Evolutionary conservation across 2,113 vertebrate genomes (phyloP).

Genomic region (Brachypteracias leptosomus): DNA sequence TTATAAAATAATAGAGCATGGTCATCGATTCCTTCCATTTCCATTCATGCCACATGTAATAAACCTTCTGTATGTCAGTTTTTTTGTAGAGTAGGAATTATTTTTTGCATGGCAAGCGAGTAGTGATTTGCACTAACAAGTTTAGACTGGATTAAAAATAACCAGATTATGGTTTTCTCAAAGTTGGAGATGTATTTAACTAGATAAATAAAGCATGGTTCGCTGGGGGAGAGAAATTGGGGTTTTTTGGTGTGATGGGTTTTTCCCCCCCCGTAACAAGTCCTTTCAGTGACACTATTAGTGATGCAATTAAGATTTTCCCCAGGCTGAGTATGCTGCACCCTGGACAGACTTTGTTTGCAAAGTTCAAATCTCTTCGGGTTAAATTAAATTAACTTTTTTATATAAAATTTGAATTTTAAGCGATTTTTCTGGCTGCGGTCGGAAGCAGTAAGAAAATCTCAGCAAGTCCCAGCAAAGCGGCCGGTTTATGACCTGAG

Average conservation of each 20-base stretch:
- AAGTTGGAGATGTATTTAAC: constrained; percentile 2
- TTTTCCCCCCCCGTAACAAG: not conserved
- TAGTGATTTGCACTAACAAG: constrained; percentile 65
- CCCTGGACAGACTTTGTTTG: not conserved
- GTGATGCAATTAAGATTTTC: not conserved
- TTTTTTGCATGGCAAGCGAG: constrained; percentile 44
- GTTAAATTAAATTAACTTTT: too few species aligned
- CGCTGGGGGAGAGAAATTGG: not conserved
- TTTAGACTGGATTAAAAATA: constrained; percentile 1
- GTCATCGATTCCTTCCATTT: constrained; percentile 17
- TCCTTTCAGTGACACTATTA: constrained; percentile 37
- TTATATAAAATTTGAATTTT: not conserved
- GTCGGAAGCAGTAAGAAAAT: not conserved
- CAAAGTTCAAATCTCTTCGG: not conserved
- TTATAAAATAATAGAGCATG: constrained; percentile 56
- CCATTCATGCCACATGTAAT: constrained; percentile 28
- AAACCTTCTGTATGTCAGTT: not conserved
- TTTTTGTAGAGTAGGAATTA: constrained; percentile 8
- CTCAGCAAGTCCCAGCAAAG: not conserved
- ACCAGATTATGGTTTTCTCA: not conserved
- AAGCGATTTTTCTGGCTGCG: not conserved
- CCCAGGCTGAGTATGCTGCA: not conserved
- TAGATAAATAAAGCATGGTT: constrained; percentile 38
- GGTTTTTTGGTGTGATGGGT: not conserved
- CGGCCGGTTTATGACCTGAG: not conserved